These are phyloP conservation scores for Polymixis lichenea DNA, from an alignment of 2,888 invertebrate genomes.

Conservation along the genomic window DNA sequence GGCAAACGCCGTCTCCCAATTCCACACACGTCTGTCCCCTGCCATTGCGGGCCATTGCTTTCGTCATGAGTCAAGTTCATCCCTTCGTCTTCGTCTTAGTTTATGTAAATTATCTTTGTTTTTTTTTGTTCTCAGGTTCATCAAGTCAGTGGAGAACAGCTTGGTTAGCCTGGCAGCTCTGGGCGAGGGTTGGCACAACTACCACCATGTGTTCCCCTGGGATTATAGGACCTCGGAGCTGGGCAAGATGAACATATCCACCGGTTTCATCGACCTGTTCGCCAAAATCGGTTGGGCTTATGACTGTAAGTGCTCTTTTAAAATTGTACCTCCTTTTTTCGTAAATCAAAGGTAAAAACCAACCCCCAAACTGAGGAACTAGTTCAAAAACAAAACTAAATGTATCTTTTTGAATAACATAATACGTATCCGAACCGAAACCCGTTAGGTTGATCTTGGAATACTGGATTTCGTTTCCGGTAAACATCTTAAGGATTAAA, in stretches of 20 bases:
- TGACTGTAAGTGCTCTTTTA: slow-evolving; percentile 89
- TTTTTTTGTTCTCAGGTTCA: slow-evolving; percentile 88
- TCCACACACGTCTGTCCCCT: background rate
- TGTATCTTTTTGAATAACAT: too few relatives aligned
- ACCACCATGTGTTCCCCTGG: slow-evolving; percentile 95
- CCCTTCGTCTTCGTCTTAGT: background rate
- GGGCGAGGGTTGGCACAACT: slow-evolving; percentile 96
- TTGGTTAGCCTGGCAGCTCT: slow-evolving; percentile 94
- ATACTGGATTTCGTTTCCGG: background rate
- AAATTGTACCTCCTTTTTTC: background rate
- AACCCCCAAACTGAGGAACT: background rate
- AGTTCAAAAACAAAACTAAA: background rate
- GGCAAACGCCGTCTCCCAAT: too few relatives aligned
- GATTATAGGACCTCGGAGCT: slow-evolving; percentile 93
- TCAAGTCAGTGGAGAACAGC: slow-evolving; percentile 93
- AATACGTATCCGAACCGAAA: background rate
- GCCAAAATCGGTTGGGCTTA: slow-evolving; percentile 95
- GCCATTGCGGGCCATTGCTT: too few relatives aligned
- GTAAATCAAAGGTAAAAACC: background rate
- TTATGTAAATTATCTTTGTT: background rate
- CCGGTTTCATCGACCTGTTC: slow-evolving; percentile 95
- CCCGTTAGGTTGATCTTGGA: background rate
- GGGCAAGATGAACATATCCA: slow-evolving; percentile 94
- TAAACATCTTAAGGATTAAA: background rate
- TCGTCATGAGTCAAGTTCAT: background rate